Conservation (phyloP, 1,140 invertebrate species). For the Halyomorpha halys region DNA sequence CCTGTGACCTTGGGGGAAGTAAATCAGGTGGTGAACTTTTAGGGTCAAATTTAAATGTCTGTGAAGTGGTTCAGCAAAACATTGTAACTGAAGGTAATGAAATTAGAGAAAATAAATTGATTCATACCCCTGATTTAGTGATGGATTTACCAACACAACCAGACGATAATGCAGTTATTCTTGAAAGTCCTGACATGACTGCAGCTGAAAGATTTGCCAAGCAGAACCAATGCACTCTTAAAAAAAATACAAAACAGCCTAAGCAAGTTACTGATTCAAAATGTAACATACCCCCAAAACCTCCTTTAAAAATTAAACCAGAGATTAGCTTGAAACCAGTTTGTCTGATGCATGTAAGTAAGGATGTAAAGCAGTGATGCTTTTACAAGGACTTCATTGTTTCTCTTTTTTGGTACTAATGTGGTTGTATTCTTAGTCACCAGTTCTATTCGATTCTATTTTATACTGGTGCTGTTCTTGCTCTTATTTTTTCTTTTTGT, state of each 20-base stretch:
- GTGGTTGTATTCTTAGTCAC: no score
- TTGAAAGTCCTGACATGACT: constrained; percentile 57
- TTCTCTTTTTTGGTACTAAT: no score
- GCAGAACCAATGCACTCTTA: constrained; percentile 70
- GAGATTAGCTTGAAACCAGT: constrained; percentile 58
- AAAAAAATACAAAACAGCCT: constrained; percentile 53
- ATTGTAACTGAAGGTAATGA: background rate
- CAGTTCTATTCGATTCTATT: no score
- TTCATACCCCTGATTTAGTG: constrained; percentile 74
- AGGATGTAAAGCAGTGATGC: background rate
- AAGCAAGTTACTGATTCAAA: constrained; percentile 20
- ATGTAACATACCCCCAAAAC: constrained; percentile 45
- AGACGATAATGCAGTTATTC: constrained; percentile 28
- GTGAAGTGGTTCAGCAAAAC: background rate
- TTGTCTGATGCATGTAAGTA: constrained; percentile 2
- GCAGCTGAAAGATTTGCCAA: constrained; percentile 63
- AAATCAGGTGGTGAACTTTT: background rate
- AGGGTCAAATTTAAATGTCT: background rate
- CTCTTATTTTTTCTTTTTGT: no score
- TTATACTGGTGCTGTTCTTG: no score
- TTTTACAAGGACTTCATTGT: no score
- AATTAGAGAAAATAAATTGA: constrained; percentile 10
- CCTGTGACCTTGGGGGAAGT: background rate
- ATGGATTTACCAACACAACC: constrained; percentile 61
- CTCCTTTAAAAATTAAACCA: constrained; percentile 60